Conservation (phyloP, 2,888 invertebrate species). For the Plutella xylostella region DNA sequence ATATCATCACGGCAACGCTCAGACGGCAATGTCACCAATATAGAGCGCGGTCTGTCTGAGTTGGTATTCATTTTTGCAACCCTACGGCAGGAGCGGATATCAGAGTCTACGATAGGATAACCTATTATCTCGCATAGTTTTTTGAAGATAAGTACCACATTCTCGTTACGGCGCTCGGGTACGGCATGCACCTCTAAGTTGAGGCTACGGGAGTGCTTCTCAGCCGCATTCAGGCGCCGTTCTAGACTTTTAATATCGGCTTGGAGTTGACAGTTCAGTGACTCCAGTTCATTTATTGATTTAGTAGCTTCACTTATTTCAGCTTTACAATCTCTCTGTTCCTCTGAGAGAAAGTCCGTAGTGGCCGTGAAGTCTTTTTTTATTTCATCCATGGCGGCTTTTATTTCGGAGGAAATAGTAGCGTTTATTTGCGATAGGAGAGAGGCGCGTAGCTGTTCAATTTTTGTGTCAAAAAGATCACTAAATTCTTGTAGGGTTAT, state of each 20-base stretch:
- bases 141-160: slow-evolving; percentile 4
- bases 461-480: too few species aligned
- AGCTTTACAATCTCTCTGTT: too few species aligned
- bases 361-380: too few species aligned
- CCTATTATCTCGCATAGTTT: slow-evolving; percentile 3
- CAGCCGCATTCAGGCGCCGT: slow-evolving; percentile 5
- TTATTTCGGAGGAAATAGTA: too few species aligned
- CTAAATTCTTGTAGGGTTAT: too few species aligned
- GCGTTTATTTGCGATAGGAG: too few species aligned
- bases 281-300: too few species aligned
- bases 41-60: slow-evolving; percentile 12
- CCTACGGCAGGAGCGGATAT: slow-evolving; percentile 9
- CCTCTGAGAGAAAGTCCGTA: too few species aligned
- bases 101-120: not conserved
- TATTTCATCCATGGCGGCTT: too few species aligned
- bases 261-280: too few species aligned
- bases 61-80: slow-evolving; percentile 13
- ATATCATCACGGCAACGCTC: slow-evolving; percentile 6
- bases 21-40: not conserved
- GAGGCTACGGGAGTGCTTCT: slow-evolving; percentile 11
- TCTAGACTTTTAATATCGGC: slow-evolving; percentile 1
- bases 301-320: too few species aligned
- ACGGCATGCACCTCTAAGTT: slow-evolving; percentile 1
- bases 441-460: too few species aligned
- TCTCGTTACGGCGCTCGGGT: slow-evolving; percentile 11